A percentile compares a stretch with the other conserved stretches of the same genome.
Evolutionary conservation across 2,888 invertebrate genomes (phyloP).

Genomic region (Pomacea canaliculata): DNA sequence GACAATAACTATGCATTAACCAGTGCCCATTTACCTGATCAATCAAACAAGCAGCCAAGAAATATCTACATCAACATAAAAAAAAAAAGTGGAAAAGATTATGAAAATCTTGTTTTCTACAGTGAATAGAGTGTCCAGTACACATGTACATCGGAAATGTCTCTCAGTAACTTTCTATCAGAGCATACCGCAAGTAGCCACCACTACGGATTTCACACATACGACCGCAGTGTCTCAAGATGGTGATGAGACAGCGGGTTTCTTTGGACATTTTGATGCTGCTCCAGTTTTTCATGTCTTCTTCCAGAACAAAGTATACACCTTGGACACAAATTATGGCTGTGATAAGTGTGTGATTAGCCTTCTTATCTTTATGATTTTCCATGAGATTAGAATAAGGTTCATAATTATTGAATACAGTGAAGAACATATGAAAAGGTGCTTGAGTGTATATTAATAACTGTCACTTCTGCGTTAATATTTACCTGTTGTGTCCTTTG

Average conservation of each 20-base stretch:
- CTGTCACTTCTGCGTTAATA: not conserved
- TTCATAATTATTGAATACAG: too few relatives aligned
- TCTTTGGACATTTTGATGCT: conserved; percentile 57
- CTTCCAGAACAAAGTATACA: conserved; percentile 61
- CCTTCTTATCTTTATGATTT: too few relatives aligned
- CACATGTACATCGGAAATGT: conserved; percentile 3
- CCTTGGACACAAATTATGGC: conserved; percentile 48
- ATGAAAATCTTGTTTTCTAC: too few relatives aligned
- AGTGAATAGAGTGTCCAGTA: too few relatives aligned
- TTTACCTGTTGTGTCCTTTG: conserved; percentile 65
- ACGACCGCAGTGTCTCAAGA: conserved; percentile 66
- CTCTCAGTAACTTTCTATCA: conserved; percentile 40
- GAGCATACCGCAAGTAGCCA: conserved; percentile 56
- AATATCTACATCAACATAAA: too few relatives aligned
- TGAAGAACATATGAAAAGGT: too few relatives aligned
- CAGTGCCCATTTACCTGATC: too few relatives aligned
- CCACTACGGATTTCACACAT: conserved; percentile 65
- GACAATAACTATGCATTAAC: too few relatives aligned
- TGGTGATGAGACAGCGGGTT: conserved; percentile 53
- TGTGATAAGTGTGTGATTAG: too few relatives aligned
- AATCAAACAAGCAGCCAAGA: too few relatives aligned
- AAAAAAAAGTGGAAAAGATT: too few relatives aligned
- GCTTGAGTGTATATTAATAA: not conserved
- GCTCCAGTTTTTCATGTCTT: conserved; percentile 61
- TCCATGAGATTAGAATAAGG: too few relatives aligned